phyloP scores from a whole-genome alignment of 2,888 invertebrate species.

The Zaprionus bogoriensis region DNA sequence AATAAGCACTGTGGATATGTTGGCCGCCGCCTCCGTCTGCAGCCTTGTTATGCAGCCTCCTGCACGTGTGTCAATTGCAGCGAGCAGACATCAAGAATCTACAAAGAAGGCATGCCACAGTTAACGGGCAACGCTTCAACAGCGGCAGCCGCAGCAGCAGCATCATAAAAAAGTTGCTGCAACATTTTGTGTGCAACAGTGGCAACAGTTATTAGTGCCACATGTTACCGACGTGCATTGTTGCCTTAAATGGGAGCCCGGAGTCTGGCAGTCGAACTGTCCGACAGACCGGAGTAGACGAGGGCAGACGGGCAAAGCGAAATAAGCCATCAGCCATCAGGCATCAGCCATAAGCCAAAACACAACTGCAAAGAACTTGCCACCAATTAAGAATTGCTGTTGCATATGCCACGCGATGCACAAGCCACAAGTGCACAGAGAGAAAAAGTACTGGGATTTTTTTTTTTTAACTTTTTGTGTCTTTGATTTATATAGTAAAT shows the following conservation, averaged over 20 bases:
- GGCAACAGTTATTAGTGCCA: constrained; percentile 56
- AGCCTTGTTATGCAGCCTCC: not conserved
- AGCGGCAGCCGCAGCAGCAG: constrained; percentile 17
- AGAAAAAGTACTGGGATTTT: not conserved
- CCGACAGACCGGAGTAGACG: not conserved
- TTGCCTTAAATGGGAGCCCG: constrained; percentile 28
- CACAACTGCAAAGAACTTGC: constrained; percentile 14
- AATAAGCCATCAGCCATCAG: not conserved
- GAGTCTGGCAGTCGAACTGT: not conserved
- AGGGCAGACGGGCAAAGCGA: not conserved
- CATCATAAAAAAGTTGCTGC: constrained; percentile 39
- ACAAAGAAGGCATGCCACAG: constrained; percentile 21
- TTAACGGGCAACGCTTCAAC: constrained; percentile 25
- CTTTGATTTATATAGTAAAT: not conserved
- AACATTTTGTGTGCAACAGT: constrained; percentile 40
- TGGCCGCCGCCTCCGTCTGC: not conserved
- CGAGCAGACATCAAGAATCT: constrained; percentile 15
- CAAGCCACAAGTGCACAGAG: constrained; percentile 6
- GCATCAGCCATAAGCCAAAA: constrained; percentile 13
- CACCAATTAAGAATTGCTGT: constrained; percentile 20
- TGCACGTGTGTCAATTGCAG: constrained; percentile 34
- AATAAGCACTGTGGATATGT: not conserved
- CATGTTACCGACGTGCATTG: constrained; percentile 55
- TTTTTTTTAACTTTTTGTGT: not conserved
- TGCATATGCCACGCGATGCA: constrained; percentile 8